phyloP scores from a whole-genome alignment of 2,888 invertebrate species.

The Andrena fulva region DNA sequence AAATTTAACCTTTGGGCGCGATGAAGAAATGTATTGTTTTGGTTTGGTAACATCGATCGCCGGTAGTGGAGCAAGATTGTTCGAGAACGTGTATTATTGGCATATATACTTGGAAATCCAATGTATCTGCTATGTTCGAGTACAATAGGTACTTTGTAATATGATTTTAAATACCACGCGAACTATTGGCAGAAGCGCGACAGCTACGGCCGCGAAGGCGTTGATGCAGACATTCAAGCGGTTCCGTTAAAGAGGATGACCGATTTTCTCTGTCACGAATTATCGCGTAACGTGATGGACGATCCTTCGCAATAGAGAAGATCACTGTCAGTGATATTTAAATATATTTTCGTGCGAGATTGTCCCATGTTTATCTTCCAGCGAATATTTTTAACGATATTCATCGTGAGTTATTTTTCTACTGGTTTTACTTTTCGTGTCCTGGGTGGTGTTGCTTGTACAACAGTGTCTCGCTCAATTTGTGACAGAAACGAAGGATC shows the following conservation, averaged over 20 bases:
- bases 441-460: conserved; percentile 1
- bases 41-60: conserved; percentile 32
- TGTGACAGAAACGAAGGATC: conserved; percentile 16
- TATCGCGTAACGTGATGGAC: neutral
- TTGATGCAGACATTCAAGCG: neutral
- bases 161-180: conserved; percentile 15
- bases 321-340: neutral
- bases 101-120: conserved; percentile 21
- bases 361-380: conserved; percentile 29
- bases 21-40: conserved; percentile 18
- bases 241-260: conserved; percentile 18
- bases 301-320: conserved; percentile 15
- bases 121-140: conserved; percentile 20
- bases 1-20: conserved; percentile 21
- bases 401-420: conserved; percentile 19
- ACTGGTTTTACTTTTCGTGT: conserved; percentile 33
- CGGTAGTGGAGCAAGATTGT: conserved; percentile 12
- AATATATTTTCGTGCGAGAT: conserved; percentile 26
- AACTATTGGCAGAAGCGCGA: conserved; percentile 21
- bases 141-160: conserved; percentile 23
- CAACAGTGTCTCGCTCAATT: neutral
- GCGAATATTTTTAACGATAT: conserved; percentile 28
- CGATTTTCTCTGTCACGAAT: conserved; percentile 16
- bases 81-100: conserved; percentile 13
- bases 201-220: neutral